A percentile compares a stretch with the other conserved stretches of the same genome.
Evolutionary conservation across 2,888 invertebrate species (phyloP).

Genomic region (Orchesella flavescens): DNA sequence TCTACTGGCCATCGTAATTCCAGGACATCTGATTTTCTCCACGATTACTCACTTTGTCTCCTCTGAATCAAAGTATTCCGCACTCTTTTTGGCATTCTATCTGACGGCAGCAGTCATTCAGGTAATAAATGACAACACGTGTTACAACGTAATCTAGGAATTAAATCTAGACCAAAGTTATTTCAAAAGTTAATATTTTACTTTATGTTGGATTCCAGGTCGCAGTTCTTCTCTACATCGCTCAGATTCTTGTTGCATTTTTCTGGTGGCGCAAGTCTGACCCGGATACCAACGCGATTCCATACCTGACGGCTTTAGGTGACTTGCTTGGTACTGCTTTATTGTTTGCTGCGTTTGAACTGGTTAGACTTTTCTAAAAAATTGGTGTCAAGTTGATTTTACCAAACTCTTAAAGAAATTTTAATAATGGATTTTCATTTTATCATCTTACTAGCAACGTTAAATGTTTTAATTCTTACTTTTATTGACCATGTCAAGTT

Average conservation of each 20-base stretch:
- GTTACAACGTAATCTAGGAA: too few relatives aligned
- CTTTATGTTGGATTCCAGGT: slow-evolving; percentile 75
- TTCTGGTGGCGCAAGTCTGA: slow-evolving; percentile 89
- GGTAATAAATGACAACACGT: slow-evolving; percentile 47
- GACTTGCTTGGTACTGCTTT: slow-evolving; percentile 89
- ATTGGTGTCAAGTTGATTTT: not conserved
- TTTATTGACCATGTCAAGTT: not conserved
- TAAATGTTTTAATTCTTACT: not conserved
- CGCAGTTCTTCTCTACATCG: slow-evolving; percentile 83
- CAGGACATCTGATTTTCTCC: slow-evolving; percentile 69
- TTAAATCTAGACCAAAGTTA: not conserved
- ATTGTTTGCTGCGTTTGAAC: slow-evolving; percentile 81
- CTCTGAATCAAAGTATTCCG: slow-evolving; percentile 58
- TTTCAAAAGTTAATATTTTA: not conserved
- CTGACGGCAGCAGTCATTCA: slow-evolving; percentile 69
- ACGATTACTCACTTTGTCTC: slow-evolving; percentile 68
- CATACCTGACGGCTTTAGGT: slow-evolving; percentile 90
- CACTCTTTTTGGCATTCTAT: slow-evolving; percentile 66
- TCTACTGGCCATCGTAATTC: slow-evolving; percentile 72
- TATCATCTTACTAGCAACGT: not conserved
- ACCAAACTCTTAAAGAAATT: too few relatives aligned
- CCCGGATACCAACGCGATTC: slow-evolving; percentile 92
- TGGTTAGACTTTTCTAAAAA: slow-evolving; percentile 74
- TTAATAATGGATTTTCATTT: not conserved
- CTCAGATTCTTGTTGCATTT: slow-evolving; percentile 86